These are phyloP conservation scores for Chromobotia macracanthus DNA, from an alignment of 2,797 vertebrate species.

Conservation along the genomic window DNA sequence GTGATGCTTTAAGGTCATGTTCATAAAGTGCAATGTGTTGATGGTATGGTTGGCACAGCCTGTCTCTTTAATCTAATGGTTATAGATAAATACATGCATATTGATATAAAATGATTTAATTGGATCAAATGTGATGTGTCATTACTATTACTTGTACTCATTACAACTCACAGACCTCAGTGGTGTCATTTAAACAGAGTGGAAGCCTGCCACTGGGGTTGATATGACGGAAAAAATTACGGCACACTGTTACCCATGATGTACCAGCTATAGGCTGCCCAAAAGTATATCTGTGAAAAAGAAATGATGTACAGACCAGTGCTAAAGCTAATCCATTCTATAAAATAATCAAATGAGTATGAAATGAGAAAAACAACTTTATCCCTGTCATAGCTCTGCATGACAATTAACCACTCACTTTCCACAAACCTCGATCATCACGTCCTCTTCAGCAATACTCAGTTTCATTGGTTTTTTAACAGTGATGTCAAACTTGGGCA, in stretches of 20 bases:
- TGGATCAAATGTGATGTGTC: too few species aligned
- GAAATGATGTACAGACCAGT: too few species aligned
- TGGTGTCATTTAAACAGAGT: conserved; percentile 19
- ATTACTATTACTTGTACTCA: conserved; percentile 12
- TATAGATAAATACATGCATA: too few species aligned
- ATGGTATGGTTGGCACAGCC: conserved; percentile 47
- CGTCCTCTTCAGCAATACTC: conserved; percentile 16
- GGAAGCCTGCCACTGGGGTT: background rate
- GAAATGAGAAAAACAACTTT: too few species aligned
- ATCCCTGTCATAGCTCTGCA: too few species aligned
- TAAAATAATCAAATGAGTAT: background rate
- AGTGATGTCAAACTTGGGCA: conserved; percentile 49
- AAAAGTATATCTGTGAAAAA: conserved; percentile 47
- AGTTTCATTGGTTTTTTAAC: conserved; percentile 21
- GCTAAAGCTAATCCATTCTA: too few species aligned
- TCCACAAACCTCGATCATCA: conserved; percentile 41
- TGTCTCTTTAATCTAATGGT: conserved; percentile 13
- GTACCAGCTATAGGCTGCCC: conserved; percentile 46
- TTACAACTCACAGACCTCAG: conserved; percentile 15
- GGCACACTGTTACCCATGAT: conserved; percentile 35
- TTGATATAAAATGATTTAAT: too few species aligned
- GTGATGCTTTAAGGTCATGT: background rate
- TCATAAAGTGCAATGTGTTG: too few species aligned
- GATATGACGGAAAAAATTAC: too few species aligned
- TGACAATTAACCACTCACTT: too few species aligned